A percentile compares a stretch with the other conserved stretches of the same genome.
These are phyloP conservation scores for Zaprionus tsacasi DNA, from an alignment of 1,140 invertebrate species.

Conservation along the genomic window DNA sequence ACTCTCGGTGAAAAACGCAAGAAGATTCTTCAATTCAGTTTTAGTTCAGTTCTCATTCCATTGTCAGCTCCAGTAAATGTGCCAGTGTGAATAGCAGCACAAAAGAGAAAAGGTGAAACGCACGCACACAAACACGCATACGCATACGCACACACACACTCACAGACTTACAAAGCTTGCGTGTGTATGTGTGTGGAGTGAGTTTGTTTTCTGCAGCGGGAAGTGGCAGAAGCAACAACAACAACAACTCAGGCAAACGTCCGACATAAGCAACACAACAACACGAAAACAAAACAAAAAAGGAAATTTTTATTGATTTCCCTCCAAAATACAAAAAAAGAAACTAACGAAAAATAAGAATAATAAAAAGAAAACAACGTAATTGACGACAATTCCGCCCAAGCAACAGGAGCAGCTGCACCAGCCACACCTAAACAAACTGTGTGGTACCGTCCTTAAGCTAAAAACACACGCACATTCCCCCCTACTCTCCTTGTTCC, in stretches of 20 bases:
- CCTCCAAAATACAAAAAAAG: slow-evolving; percentile 64
- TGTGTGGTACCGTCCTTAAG: slow-evolving; percentile 65
- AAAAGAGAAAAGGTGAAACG: slow-evolving; percentile 79
- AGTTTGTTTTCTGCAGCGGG: slow-evolving; percentile 45
- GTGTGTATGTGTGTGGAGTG: slow-evolving; percentile 51
- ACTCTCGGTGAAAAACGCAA: slow-evolving; percentile 9
- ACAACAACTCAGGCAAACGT: slow-evolving; percentile 48
- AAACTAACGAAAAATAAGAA: slow-evolving; percentile 12
- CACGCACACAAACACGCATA: slow-evolving; percentile 50
- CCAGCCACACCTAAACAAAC: slow-evolving; percentile 58
- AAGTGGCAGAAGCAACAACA: slow-evolving; percentile 33
- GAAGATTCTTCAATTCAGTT: slow-evolving; percentile 40
- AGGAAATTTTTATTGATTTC: slow-evolving; percentile 71
- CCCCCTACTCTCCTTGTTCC: slow-evolving; percentile 12
- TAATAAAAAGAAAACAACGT: slow-evolving; percentile 42
- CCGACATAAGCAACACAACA: slow-evolving; percentile 60
- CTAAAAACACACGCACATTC: slow-evolving; percentile 32
- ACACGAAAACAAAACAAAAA: slow-evolving; percentile 41
- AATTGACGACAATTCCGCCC: slow-evolving; percentile 74
- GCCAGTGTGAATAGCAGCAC: slow-evolving; percentile 55
- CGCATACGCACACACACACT: slow-evolving; percentile 19
- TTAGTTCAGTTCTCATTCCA: slow-evolving; percentile 37
- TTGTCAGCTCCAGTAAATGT: slow-evolving; percentile 39
- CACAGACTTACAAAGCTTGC: background rate
- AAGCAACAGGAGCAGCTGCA: slow-evolving; percentile 68